Evolutionary conservation across 2,888 invertebrate species (phyloP), one percentile per base, ranked within the genome.

Genomic region (Drosophila mercatorum): DNA sequence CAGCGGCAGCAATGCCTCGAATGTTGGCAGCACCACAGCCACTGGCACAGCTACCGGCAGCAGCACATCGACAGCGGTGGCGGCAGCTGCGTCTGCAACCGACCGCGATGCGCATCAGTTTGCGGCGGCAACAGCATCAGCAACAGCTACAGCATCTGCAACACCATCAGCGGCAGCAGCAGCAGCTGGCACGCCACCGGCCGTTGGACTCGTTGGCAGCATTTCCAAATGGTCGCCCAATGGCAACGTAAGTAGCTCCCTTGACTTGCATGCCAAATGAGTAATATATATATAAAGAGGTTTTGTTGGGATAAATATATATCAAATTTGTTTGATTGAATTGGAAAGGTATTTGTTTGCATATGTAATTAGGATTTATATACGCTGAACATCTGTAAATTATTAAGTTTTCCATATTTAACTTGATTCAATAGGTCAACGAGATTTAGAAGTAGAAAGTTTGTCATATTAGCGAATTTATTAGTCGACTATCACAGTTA

Each of bases 161-260:
- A 68, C 75, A 7, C 83, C 92, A 40, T 38, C 92, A 44, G 22
- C 59, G 41, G 67, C 57, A 17, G 73, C 74, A 56, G 72, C 75
- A 6, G 85, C 92, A 43, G 43, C 92, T 49, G 69, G 77, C 6
- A 56, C 75, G 28, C 69, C 75, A n/a, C 51, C 76, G 14, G 58
- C 51, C 43, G 76, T 72, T 22, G 83, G 74, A 58, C 63, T 77
- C 82, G 61, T 80, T 60, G 81, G 81, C 70, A 84, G 77, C 62
- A 60, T 91, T 75, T 89, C 92, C 60, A 92, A 93, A 83, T 92
- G 93, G 93, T 93, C 92, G 80, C 92, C 92, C 62, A 93, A 90
- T 78, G 80, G 92, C 73, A 92, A 90, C 85, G 92, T 92, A 87
- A 92, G 93, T 93, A 91, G 26, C 46, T 31, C 34, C 34, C 34